A percentile compares a stretch with the other conserved stretches of the same genome.
Conservation (phyloP, 2,113 vertebrate genomes). For the Lanius ludovicianus region DNA sequence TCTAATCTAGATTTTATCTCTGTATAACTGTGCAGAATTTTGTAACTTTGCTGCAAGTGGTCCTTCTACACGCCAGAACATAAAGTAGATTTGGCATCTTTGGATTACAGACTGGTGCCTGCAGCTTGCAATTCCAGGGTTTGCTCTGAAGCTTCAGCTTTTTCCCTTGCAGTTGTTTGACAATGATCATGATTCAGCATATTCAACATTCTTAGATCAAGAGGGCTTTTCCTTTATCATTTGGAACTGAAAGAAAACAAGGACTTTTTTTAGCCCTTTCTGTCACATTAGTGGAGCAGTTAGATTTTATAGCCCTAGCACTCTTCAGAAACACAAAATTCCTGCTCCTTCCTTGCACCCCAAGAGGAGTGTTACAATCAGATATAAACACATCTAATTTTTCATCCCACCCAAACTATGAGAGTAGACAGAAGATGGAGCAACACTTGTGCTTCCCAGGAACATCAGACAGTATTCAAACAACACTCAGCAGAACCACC, state of each 20-base stretch:
- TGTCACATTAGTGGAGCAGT: neutral
- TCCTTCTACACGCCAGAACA: neutral
- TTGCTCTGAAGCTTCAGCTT: slow-evolving; percentile 10
- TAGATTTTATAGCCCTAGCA: neutral
- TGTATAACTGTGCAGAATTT: slow-evolving; percentile 8
- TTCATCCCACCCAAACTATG: neutral
- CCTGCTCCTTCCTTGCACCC: neutral
- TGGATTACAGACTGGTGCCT: neutral
- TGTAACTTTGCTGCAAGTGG: slow-evolving; percentile 8
- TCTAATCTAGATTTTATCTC: slow-evolving; percentile 47
- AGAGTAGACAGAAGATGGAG: neutral
- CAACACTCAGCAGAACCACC: slow-evolving; percentile 33
- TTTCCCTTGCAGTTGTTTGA: neutral
- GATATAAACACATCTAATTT: neutral
- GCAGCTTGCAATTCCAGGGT: neutral
- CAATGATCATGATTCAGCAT: neutral
- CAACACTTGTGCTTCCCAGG: slow-evolving; percentile 3
- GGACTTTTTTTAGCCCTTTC: neutral
- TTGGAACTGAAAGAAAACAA: neutral
- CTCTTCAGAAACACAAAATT: neutral
- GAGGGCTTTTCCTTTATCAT: neutral
- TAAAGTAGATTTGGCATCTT: neutral
- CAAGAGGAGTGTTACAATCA: neutral
- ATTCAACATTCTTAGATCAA: neutral
- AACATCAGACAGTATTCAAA: slow-evolving; percentile 26